phyloP scores from a whole-genome alignment of 2,797 vertebrate genomes.

The Scomberomorus guttatus region DNA sequence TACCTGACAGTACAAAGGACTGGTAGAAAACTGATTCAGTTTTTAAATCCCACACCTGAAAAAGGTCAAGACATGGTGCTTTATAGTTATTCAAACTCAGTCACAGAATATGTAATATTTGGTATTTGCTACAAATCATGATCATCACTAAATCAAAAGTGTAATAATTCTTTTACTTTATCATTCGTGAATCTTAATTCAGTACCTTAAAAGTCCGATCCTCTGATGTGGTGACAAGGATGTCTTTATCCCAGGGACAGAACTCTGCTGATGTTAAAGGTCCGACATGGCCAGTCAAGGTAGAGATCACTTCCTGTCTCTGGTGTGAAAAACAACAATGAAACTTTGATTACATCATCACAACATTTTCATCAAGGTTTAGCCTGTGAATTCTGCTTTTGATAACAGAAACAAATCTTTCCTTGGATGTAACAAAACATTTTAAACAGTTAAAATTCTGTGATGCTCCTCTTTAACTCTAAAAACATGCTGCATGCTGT shows the following conservation, averaged over 20 bases:
- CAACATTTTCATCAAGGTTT: too few species aligned
- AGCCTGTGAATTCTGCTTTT: too few species aligned
- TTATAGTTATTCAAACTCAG: background rate
- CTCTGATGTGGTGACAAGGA: constrained; percentile 90
- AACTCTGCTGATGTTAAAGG: constrained; percentile 91
- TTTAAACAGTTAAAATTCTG: background rate
- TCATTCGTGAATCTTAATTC: background rate
- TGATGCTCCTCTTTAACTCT: too few species aligned
- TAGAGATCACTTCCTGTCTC: constrained; percentile 73
- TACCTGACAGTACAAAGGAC: constrained; percentile 92
- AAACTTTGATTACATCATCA: background rate
- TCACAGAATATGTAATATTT: background rate
- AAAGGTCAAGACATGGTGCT: background rate
- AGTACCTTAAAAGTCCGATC: constrained; percentile 93
- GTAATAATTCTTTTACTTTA: background rate
- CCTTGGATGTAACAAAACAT: background rate
- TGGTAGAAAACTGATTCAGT: constrained; percentile 80
- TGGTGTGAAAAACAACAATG: constrained; percentile 47
- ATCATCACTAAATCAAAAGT: background rate
- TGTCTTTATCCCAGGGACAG: constrained; percentile 85
- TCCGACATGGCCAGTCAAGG: constrained; percentile 86
- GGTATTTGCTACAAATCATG: background rate
- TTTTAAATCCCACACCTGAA: constrained; percentile 90
- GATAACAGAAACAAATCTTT: background rate
- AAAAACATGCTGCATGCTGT: constrained; percentile 9